Evolutionary conservation across 2,113 vertebrate species (phyloP).

Genomic region (Erythrolamprus reginae): DNA sequence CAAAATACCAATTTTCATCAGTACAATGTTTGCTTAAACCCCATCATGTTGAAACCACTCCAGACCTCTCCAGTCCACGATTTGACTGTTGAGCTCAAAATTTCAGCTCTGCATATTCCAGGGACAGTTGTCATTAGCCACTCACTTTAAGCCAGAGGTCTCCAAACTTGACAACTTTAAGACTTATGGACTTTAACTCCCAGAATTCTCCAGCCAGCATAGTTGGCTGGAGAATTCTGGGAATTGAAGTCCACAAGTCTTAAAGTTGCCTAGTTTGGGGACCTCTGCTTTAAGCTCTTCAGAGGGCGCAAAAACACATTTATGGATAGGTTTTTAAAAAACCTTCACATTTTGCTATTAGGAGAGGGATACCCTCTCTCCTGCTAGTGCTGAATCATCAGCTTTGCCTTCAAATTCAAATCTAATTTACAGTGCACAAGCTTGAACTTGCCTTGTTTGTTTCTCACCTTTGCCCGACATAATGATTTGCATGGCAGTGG

Average conservation of each 20-base stretch:
- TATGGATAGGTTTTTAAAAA: neutral
- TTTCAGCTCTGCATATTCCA: neutral
- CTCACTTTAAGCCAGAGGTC: neutral
- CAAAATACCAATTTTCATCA: neutral
- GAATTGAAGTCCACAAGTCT: too few species aligned
- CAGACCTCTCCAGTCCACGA: neutral
- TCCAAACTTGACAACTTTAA: too few species aligned
- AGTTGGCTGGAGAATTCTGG: too few species aligned
- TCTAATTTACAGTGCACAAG: fast-evolving
- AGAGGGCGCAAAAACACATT: neutral
- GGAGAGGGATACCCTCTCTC: neutral
- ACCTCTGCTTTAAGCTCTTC: too few species aligned
- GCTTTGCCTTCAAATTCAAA: neutral
- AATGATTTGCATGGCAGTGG: neutral
- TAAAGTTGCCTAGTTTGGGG: too few species aligned
- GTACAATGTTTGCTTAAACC: neutral
- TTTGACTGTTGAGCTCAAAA: neutral
- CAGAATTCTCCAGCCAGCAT: too few species aligned
- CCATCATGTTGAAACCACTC: neutral
- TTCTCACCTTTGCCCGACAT: constrained; percentile 10
- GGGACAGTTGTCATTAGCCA: neutral
- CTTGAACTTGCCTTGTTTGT: neutral
- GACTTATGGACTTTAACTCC: too few species aligned
- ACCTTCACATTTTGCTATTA: neutral
- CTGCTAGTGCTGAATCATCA: neutral